Base-by-base conservation (phyloP, 2,888 invertebrate genomes). In the Melanostoma mellinum region DNA sequence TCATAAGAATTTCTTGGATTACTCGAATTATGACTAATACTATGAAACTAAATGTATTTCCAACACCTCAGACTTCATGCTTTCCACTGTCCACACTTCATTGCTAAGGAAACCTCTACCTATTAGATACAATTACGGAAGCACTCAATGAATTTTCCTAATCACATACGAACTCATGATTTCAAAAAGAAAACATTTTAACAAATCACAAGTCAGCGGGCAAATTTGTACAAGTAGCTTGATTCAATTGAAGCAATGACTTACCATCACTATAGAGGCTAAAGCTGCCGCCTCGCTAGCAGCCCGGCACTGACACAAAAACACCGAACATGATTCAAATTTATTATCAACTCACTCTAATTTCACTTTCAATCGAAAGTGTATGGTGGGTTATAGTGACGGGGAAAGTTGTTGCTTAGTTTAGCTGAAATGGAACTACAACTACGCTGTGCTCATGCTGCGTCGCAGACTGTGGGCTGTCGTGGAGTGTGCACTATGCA, bases 321-420 rank as follows among this genome's bases (percentile, higher is more conserved):
- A 32, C 69, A 58, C 20, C 63, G 35, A 72, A 67, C 76, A 76
- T 76, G 67, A 53, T 72, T 75, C 36, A 76, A 81, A 80, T 80
- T 80, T 80, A 75, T 80, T 80, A 75, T 81, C 71, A 71, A 72
- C 76, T 76, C 80, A 81, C 65, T 72, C 76, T 81, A 76, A 81
- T 72, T 81, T 76, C 72, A 81, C 76, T 81, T 81, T 81, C 46
- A 42, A 81, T 53, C 55, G 81, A 81, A 76, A 76, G 76, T 76
- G 55, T 76, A 75, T 63, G 63, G n/a, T 46, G 10, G 46, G 20
- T 1, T 20, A 46, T 10, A 46, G 46, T 38, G 30, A 76, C 61
- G 81, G 71, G 67, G 81, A 81, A 76, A 76, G 81, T 81, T 55
- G 53, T 72, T 72, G 71, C 30, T 50, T 61, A 50, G 60, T 20